phyloP scores from a whole-genome alignment of 2,113 vertebrate species.

The Clupea harengus region DNA sequence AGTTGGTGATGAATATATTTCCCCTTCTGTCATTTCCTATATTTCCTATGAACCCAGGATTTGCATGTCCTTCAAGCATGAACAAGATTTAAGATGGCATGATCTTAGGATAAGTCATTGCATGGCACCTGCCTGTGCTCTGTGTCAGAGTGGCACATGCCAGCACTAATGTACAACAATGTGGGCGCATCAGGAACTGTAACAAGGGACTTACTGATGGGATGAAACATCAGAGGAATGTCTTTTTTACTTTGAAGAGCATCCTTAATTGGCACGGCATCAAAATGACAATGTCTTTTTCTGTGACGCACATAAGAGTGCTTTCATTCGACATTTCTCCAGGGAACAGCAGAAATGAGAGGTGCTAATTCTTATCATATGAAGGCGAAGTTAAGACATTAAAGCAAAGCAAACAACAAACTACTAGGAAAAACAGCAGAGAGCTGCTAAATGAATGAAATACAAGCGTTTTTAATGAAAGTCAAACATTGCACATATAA shows the following conservation, averaged over 20 bases:
- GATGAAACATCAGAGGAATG: conserved; percentile 30
- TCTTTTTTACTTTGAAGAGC: conserved; percentile 45
- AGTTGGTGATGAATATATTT: not conserved
- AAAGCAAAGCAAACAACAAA: conserved; percentile 7
- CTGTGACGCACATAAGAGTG: conserved; percentile 53
- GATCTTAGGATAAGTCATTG: conserved; percentile 27
- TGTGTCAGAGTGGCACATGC: conserved; percentile 38
- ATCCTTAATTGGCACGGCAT: conserved; percentile 45
- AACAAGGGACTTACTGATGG: conserved; percentile 6
- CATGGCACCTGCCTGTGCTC: conserved; percentile 49
- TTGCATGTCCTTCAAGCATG: not conserved
- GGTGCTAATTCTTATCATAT: not conserved
- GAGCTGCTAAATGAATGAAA: not conserved
- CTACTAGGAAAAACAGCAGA: not conserved
- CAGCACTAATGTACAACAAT: conserved; percentile 43
- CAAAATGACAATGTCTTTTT: conserved; percentile 36
- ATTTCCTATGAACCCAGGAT: not conserved
- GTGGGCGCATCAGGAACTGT: conserved; percentile 5
- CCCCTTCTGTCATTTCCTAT: not conserved
- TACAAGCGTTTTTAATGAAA: not conserved
- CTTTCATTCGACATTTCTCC: conserved; percentile 50
- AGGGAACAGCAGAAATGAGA: not conserved
- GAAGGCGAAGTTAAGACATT: not conserved
- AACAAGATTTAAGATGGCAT: not conserved
- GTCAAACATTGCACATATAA: conserved; percentile 9